These are phyloP conservation scores for Drosophila nr. perissopoda DNA, from an alignment of 2,888 invertebrate genomes.

Conservation along the genomic window DNA sequence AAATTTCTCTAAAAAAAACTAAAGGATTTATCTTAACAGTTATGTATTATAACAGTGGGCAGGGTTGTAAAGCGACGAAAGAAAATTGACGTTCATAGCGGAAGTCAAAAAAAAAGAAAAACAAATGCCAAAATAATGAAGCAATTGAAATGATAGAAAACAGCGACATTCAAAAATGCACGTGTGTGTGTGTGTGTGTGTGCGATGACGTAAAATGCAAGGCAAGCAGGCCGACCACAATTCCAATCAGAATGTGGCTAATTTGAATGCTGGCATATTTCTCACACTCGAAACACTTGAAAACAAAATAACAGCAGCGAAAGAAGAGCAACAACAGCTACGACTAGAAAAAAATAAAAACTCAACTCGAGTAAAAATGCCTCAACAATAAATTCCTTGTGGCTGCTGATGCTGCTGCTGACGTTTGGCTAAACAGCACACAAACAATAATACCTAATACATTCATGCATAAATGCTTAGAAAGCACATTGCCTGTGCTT, in stretches of 20 bases:
- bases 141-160: conserved; percentile 64
- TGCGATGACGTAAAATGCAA: conserved; percentile 64
- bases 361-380: conserved; percentile 58
- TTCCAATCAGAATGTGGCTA: conserved; percentile 71
- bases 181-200: conserved; percentile 7
- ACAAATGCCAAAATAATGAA: conserved; percentile 49
- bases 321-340: conserved; percentile 11
- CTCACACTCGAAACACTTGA: conserved; percentile 62
- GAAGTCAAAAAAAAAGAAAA: conserved; percentile 3
- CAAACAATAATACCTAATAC: conserved; percentile 12
- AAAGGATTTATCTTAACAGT: background rate
- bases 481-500: conserved; percentile 20
- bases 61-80: background rate
- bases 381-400: conserved; percentile 80
- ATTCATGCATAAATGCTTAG: conserved; percentile 29
- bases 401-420: conserved; percentile 39
- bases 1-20: no score
- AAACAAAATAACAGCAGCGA: conserved; percentile 19
- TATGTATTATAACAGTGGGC: background rate
- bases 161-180: conserved; percentile 36
- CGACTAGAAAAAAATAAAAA: conserved; percentile 41
- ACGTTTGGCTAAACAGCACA: conserved; percentile 49
- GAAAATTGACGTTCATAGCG: background rate
- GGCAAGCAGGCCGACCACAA: conserved; percentile 43
- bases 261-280: conserved; percentile 68